Evolutionary conservation across 2,113 vertebrate species (phyloP).

Genomic region (Lutjanus erythropterus): DNA sequence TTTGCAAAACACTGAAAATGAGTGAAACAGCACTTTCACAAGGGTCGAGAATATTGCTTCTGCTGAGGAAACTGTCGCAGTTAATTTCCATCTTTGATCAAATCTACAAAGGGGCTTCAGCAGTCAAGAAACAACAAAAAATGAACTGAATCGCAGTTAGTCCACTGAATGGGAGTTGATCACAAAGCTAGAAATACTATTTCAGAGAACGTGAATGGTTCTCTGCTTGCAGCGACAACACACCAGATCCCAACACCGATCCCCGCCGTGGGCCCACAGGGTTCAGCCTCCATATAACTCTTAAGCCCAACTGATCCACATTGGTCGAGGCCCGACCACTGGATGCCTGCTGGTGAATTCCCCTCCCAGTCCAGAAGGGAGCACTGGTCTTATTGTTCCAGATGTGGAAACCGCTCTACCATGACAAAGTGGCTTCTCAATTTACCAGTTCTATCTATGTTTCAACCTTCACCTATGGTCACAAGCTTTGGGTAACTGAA

Average conservation of each 20-base stretch:
- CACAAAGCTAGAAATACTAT: neutral
- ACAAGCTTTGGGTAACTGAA: neutral
- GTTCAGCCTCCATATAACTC: too few relatives aligned
- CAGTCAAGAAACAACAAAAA: neutral
- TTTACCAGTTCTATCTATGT: neutral
- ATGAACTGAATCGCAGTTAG: too few relatives aligned
- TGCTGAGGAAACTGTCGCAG: neutral
- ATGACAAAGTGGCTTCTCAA: too few relatives aligned
- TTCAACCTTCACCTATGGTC: neutral
- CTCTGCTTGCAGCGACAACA: too few relatives aligned
- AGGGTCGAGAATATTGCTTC: neutral
- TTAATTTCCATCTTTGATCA: neutral
- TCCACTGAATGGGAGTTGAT: neutral
- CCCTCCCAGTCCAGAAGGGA: too few relatives aligned
- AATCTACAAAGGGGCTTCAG: neutral
- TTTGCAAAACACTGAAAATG: constrained; percentile 26
- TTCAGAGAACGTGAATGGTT: neutral
- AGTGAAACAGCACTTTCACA: neutral
- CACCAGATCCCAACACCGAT: too few relatives aligned
- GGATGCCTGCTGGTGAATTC: too few relatives aligned
- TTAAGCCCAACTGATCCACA: too few relatives aligned
- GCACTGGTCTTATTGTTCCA: too few relatives aligned
- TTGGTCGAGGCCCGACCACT: too few relatives aligned
- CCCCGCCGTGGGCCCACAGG: too few relatives aligned
- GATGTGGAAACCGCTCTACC: too few relatives aligned